Evolutionary conservation across 1,140 invertebrate genomes (phyloP), one percentile per base, ranked within the genome.

Genomic region (Orchestia grillus): DNA sequence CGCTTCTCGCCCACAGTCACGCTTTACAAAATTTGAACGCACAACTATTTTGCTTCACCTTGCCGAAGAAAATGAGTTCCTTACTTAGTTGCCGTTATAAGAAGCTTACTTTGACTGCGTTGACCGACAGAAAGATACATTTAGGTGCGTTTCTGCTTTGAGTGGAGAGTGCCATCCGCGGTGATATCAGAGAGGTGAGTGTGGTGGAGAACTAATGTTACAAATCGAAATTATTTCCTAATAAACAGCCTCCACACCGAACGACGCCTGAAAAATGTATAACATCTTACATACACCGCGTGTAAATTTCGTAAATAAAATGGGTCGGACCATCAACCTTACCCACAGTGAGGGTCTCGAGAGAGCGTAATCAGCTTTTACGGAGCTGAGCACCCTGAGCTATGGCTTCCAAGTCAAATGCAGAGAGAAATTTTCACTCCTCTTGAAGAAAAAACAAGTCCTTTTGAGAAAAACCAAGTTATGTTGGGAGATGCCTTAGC

Each of bases 291-390:
- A 77, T 77, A 36, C 62, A n/a, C n/a, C n/a, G n/a, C n/a, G 62
- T 23, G 62, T 77, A 77, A 77, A 77, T 77, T 1, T 23, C 1
- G 11, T 15, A 77, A 77, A 77, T 77, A 77, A 77, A 77, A 77
- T 77, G 28, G 62, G 11, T 23, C 36, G 62, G 36, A 28, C 1
- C 15, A 77, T 8, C 62, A 23, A 15, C 62, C 28, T 77, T 77
- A 36, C 62, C 62, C 28, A 36, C 62, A 77, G 62, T 77, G 47
- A 77, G 1, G 28, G 62, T 23, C 15, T 28, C 11, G 11, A 77
- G 62, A 77, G 28, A 15, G 15, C 62, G 92, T 94, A 94, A 94
- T 94, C 92, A 94, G 92, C 92, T 94, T 94, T 94, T 47, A 42
- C 92, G 92, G 19, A n/a, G 44, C 92, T 94, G 36, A 77, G 43